Conservation (phyloP, 2,113 vertebrate genomes). For the Meleagris gallopavo region DNA sequence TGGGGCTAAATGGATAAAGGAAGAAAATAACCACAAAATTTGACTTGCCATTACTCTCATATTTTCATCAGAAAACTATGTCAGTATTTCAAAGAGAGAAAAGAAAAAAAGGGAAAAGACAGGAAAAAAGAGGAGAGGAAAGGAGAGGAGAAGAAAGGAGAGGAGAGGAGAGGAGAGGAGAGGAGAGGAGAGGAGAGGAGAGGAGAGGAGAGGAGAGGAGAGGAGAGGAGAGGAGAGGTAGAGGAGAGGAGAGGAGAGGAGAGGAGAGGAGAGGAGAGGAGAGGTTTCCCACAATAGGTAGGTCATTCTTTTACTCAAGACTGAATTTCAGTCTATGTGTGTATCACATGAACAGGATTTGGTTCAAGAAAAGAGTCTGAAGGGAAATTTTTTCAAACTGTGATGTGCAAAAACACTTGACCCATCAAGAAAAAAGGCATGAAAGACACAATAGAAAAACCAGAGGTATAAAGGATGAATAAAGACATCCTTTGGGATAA, state of each 20-base stretch:
- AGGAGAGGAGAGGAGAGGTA: too few species aligned
- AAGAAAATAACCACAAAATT: neutral
- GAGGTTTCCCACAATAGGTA: neutral
- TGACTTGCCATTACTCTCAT: neutral
- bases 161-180: too few species aligned
- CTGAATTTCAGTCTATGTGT: conserved; percentile 13
- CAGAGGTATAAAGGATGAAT: conserved; percentile 42
- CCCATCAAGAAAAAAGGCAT: conserved; percentile 42
- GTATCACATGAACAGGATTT: conserved; percentile 35
- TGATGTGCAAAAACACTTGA: conserved; percentile 49
- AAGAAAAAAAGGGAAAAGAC: neutral
- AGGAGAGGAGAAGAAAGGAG: too few species aligned
- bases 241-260: neutral
- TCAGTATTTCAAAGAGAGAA: neutral
- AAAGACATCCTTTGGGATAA: conserved; percentile 50
- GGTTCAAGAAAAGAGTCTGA: conserved; percentile 45
- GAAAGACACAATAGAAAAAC: conserved; percentile 49
- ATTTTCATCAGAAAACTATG: neutral
- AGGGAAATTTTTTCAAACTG: conserved; percentile 5
- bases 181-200: neutral
- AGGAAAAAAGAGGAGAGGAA: too few species aligned
- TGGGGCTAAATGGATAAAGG: neutral
- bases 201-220: neutral
- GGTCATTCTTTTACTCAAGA: neutral
- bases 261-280: too few species aligned